Evolutionary conservation across 2,888 invertebrate genomes (phyloP).

Genomic region (Cremastobaeus sp.): DNA sequence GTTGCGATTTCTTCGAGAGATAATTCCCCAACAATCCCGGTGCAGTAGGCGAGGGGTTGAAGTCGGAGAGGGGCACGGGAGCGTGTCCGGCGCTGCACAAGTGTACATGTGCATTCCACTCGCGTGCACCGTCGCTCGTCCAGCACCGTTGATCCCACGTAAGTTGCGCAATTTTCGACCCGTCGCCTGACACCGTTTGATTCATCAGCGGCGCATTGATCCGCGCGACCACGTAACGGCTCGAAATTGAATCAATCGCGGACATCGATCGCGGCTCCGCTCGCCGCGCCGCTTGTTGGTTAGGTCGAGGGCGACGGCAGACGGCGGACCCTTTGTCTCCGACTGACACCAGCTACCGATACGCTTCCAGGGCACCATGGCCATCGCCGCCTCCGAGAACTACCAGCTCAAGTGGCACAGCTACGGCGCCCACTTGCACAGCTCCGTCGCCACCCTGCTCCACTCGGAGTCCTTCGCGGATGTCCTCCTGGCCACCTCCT

Average conservation of each 20-base stretch:
- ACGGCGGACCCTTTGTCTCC: neutral
- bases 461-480: constrained; percentile 90
- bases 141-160: neutral
- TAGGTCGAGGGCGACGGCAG: constrained; percentile 39
- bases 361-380: constrained; percentile 73
- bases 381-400: constrained; percentile 83
- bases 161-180: constrained; percentile 24
- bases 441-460: constrained; percentile 87
- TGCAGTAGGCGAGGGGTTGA: too few relatives aligned
- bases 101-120: constrained; percentile 12
- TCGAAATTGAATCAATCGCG: constrained; percentile 51
- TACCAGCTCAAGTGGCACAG: constrained; percentile 95
- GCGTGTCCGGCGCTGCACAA: neutral
- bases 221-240: constrained; percentile 48
- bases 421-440: constrained; percentile 89
- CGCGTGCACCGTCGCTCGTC: constrained; percentile 12
- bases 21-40: too few relatives aligned
- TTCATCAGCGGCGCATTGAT: constrained; percentile 43
- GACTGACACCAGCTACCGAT: neutral
- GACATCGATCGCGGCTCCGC: constrained; percentile 49
- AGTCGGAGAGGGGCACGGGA: neutral
- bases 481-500: constrained; percentile 88
- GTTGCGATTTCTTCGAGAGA: neutral
- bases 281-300: constrained; percentile 39
- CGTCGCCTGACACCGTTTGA: constrained; percentile 22